Evolutionary conservation across 2,888 invertebrate species (phyloP).

Genomic region (Phalera bucephala): DNA sequence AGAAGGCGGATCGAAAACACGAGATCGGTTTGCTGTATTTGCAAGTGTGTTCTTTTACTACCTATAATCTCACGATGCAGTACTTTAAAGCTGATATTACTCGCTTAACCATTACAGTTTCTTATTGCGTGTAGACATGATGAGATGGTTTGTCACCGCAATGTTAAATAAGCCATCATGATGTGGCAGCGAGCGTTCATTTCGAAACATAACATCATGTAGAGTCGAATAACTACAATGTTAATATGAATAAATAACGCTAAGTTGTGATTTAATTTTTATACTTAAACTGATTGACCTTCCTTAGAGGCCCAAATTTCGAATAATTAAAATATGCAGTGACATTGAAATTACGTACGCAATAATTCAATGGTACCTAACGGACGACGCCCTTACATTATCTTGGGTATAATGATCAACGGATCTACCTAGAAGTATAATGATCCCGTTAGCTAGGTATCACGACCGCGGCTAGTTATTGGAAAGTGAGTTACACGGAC

Average conservation of each 20-base stretch:
- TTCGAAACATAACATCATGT: slow-evolving; percentile 33
- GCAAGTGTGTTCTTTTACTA: no score
- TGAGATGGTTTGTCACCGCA: slow-evolving; percentile 47
- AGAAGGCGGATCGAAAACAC: no score
- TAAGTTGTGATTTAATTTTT: slow-evolving; percentile 7
- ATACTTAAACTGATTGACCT: slow-evolving; percentile 4
- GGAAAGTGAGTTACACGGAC: slow-evolving; percentile 72
- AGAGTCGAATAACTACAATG: slow-evolving; percentile 11
- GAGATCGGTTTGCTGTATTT: no score
- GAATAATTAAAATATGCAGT: slow-evolving; percentile 9
- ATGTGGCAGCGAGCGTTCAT: slow-evolving; percentile 31
- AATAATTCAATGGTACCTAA: slow-evolving; percentile 28
- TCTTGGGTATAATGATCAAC: slow-evolving; percentile 55
- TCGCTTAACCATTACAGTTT: slow-evolving; percentile 46
- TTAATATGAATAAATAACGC: slow-evolving; percentile 4
- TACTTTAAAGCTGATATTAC: slow-evolving; percentile 30
- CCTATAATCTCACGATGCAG: no score
- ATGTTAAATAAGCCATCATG: slow-evolving; percentile 41
- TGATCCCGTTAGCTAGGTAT: slow-evolving; percentile 76
- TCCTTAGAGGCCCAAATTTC: slow-evolving; percentile 11
- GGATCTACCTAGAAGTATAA: slow-evolving; percentile 57
- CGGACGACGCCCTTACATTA: slow-evolving; percentile 30
- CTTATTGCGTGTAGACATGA: slow-evolving; percentile 43
- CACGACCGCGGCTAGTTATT: slow-evolving; percentile 72
- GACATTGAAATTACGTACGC: slow-evolving; percentile 14